Evolutionary conservation across 2,113 vertebrate species (phyloP).

Genomic region (Alouatta palliata): DNA sequence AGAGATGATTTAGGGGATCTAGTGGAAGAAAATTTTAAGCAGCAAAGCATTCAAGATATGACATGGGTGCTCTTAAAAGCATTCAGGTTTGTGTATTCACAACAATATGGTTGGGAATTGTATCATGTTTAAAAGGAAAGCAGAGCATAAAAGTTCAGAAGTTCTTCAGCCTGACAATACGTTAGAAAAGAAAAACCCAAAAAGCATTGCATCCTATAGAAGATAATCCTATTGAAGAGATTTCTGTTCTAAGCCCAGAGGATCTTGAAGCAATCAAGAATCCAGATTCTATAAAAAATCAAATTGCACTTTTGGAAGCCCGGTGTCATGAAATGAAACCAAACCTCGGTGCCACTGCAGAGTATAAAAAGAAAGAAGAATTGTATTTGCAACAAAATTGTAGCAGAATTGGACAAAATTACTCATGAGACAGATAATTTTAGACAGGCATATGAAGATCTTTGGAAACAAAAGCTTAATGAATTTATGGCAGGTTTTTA

Average conservation of each 20-base stretch:
- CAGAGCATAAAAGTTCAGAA: too few relatives aligned
- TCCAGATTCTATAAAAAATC: conserved; percentile 88
- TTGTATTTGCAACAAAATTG: conserved; percentile 92
- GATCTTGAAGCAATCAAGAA: conserved; percentile 88
- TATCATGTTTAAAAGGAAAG: too few relatives aligned
- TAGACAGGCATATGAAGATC: conserved; percentile 91
- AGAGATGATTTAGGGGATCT: too few relatives aligned
- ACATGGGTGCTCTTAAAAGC: too few relatives aligned
- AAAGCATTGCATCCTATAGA: conserved; percentile 88
- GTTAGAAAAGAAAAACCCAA: too few relatives aligned
- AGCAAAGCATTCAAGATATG: too few relatives aligned
- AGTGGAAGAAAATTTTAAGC: too few relatives aligned
- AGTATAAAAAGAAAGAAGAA: conserved; percentile 96
- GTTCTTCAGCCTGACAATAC: too few relatives aligned
- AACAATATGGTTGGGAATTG: too few relatives aligned
- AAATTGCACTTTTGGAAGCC: conserved; percentile 92
- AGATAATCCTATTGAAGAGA: conserved; percentile 84
- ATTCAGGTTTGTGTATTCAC: too few relatives aligned
- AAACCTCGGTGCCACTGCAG: conserved; percentile 93
- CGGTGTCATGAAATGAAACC: conserved; percentile 91
- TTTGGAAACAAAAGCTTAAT: conserved; percentile 94
- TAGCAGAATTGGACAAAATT: conserved; percentile 93
- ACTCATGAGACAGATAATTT: conserved; percentile 92
- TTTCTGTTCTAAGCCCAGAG: conserved; percentile 84
- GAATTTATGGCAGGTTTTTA: conserved; percentile 99